Conservation (phyloP, 92 coral and sea anemone species). For the Pocillopora meandrina region DNA sequence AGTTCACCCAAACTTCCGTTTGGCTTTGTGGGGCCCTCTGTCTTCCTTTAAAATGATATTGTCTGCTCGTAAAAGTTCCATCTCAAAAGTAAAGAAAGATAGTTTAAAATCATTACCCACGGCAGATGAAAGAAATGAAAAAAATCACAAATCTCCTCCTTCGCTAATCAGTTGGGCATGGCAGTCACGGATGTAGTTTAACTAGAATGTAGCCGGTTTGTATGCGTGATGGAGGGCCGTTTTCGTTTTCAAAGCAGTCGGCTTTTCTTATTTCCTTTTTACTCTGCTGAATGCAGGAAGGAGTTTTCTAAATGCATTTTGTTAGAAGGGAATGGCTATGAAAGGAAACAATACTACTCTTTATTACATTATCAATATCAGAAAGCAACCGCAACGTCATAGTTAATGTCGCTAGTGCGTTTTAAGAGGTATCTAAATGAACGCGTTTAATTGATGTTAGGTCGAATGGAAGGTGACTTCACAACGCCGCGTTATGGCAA, state of each 20-base stretch:
- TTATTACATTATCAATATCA: slow-evolving; percentile 1
- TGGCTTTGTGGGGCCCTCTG: background rate
- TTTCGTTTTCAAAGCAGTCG: background rate
- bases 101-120: background rate
- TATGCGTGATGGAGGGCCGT: background rate
- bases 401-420: background rate
- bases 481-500: slow-evolving; percentile 33
- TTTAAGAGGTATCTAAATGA: slow-evolving; percentile 5
- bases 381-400: slow-evolving; percentile 17
- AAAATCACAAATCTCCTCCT: background rate
- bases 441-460: slow-evolving; percentile 18
- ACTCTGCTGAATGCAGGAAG: background rate
- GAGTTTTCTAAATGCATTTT: background rate
- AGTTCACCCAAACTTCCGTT: background rate
- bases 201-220: no score
- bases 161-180: background rate
- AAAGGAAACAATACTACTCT: background rate
- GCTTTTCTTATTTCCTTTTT: no score
- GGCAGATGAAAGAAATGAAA: slow-evolving; percentile 1
- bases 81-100: background rate
- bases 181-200: background rate
- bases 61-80: background rate
- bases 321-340: background rate
- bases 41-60: background rate
- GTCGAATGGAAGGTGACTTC: slow-evolving; percentile 11